Conservation (phyloP, 2,797 vertebrate species). For the Sebastes nivosus region DNA sequence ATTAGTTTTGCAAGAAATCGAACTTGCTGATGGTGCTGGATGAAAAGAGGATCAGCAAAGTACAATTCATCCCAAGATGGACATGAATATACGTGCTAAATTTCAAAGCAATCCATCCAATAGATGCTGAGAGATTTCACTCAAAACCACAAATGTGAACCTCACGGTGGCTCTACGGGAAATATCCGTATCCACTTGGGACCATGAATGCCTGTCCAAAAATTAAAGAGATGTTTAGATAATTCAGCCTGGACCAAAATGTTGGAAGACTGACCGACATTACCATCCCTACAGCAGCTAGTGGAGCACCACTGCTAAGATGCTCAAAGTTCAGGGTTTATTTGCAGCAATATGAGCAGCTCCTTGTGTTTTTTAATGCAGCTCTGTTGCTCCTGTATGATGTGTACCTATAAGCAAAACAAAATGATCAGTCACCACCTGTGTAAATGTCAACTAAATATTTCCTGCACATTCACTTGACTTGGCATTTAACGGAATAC, state of each 20-base stretch:
- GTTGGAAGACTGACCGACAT: too few relatives aligned
- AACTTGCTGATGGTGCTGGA: too few relatives aligned
- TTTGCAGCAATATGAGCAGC: background rate
- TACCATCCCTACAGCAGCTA: background rate
- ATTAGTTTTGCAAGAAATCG: too few relatives aligned
- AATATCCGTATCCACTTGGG: too few relatives aligned
- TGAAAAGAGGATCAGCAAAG: too few relatives aligned
- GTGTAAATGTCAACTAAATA: constrained; percentile 2
- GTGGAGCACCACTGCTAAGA: background rate
- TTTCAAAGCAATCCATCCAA: too few relatives aligned
- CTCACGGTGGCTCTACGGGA: too few relatives aligned
- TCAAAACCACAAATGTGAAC: too few relatives aligned
- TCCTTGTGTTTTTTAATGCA: background rate
- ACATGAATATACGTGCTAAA: too few relatives aligned
- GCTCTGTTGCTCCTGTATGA: background rate
- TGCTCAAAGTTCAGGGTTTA: background rate
- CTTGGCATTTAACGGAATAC: constrained; percentile 1
- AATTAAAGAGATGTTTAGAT: background rate
- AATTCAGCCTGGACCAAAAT: background rate
- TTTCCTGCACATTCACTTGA: background rate
- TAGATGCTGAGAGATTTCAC: too few relatives aligned
- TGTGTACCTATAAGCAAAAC: background rate
- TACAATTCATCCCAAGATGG: too few relatives aligned
- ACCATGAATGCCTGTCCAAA: background rate
- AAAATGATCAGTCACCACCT: background rate